Conservation (phyloP, 2,113 vertebrate genomes). For the Brachypteracias leptosomus region DNA sequence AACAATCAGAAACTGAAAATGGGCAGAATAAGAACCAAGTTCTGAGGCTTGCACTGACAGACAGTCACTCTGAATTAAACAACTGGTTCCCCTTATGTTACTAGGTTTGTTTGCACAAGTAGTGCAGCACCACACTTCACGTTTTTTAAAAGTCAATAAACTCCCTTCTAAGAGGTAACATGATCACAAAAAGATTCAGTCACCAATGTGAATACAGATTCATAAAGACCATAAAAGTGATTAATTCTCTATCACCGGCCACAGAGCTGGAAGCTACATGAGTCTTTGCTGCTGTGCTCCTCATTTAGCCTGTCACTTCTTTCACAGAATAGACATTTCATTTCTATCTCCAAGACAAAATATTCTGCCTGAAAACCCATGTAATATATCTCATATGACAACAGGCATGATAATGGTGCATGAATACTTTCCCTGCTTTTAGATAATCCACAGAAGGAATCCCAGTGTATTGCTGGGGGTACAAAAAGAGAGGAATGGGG, state of each 20-base stretch:
- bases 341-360: conserved; percentile 27
- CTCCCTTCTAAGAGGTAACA: neutral
- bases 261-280: neutral
- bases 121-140: neutral
- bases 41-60: neutral
- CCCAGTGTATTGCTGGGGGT: neutral
- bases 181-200: neutral
- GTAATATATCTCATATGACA: neutral
- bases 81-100: neutral
- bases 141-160: neutral
- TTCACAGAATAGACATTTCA: neutral
- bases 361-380: neutral
- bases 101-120: neutral
- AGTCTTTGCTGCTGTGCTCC: neutral
- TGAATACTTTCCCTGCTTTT: neutral
- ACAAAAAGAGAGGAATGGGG: neutral
- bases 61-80: neutral
- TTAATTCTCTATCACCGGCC: neutral
- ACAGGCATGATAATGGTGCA: neutral
- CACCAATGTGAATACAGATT: neutral
- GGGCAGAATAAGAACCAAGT: neutral
- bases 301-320: neutral
- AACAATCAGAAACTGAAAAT: neutral
- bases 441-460: neutral
- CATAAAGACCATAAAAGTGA: neutral